Percentiles rank a stretch among this genome's conserved stretches.
phyloP scores from a whole-genome alignment of 1,140 invertebrate species.

The Ceratoteleas bidentatus region DNA sequence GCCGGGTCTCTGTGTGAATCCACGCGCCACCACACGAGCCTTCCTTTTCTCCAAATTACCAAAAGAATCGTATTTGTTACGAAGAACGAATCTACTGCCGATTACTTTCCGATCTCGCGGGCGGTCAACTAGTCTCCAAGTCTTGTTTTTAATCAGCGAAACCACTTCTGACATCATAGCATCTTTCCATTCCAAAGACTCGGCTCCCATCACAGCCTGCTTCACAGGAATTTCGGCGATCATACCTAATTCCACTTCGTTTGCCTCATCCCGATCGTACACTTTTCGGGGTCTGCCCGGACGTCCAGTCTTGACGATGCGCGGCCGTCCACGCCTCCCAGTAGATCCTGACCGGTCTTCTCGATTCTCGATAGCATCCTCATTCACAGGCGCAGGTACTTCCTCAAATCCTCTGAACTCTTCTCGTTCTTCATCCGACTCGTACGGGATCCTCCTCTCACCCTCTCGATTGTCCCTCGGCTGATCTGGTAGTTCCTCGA shows the following conservation, averaged over 20 bases:
- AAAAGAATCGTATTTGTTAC: neutral
- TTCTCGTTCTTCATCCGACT: neutral
- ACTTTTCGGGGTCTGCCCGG: slow-evolving; percentile 5
- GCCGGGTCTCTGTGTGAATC: neutral
- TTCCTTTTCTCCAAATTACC: neutral
- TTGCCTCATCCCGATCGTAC: neutral
- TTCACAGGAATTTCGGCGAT: neutral
- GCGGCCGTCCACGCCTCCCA: neutral
- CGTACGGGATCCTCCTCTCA: neutral
- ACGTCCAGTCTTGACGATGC: neutral
- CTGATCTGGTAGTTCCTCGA: neutral
- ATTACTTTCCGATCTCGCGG: neutral
- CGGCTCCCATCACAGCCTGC: neutral
- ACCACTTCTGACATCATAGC: slow-evolving; percentile 1
- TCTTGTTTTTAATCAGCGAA: neutral
- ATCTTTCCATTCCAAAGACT: slow-evolving; percentile 1
- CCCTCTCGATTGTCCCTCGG: neutral
- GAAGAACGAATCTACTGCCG: slow-evolving; percentile 11
- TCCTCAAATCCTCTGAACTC: neutral
- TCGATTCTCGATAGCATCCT: neutral
- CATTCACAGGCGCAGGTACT: no score
- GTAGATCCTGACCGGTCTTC: neutral
- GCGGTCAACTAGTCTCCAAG: neutral
- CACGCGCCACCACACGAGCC: slow-evolving; percentile 1
- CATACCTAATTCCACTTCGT: neutral